phyloP scores from a whole-genome alignment of 2,113 vertebrate species.

The Cephalopholis sonnerati region DNA sequence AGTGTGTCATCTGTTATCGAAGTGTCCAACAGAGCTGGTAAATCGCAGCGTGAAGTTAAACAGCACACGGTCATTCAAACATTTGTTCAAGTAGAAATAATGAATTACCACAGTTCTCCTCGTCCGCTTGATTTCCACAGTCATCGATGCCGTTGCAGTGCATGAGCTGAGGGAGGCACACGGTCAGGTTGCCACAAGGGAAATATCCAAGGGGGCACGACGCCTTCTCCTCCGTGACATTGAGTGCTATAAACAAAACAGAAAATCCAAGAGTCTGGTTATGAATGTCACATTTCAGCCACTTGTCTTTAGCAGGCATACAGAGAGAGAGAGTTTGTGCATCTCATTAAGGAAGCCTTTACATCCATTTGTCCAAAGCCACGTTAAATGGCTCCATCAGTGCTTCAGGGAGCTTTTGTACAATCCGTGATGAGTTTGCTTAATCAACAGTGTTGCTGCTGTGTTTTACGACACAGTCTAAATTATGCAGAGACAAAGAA shows the following conservation, averaged over 20 bases:
- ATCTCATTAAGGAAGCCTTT: constrained; percentile 3
- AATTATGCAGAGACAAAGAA: background rate
- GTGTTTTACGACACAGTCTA: background rate
- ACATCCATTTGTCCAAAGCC: background rate
- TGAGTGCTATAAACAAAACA: constrained; percentile 79
- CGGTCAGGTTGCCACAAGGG: constrained; percentile 92
- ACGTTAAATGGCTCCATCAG: background rate
- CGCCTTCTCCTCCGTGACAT: constrained; percentile 77
- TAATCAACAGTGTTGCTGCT: constrained; percentile 5
- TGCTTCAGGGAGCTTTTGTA: background rate
- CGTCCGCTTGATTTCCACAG: constrained; percentile 93
- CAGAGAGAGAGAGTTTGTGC: background rate
- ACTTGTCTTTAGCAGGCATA: too few relatives aligned
- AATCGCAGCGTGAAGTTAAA: background rate
- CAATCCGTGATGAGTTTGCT: background rate
- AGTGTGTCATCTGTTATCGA: background rate
- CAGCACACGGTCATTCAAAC: background rate
- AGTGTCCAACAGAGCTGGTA: background rate
- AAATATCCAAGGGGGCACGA: constrained; percentile 93
- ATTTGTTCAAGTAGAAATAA: background rate
- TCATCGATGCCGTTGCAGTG: constrained; percentile 95
- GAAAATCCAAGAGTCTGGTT: constrained; percentile 6
- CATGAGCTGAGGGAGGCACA: constrained; percentile 93
- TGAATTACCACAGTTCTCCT: constrained; percentile 95
- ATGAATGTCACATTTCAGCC: background rate